Base-by-base conservation (phyloP, 2,888 invertebrate genomes). In the Sclerodermus sp. region DNA sequence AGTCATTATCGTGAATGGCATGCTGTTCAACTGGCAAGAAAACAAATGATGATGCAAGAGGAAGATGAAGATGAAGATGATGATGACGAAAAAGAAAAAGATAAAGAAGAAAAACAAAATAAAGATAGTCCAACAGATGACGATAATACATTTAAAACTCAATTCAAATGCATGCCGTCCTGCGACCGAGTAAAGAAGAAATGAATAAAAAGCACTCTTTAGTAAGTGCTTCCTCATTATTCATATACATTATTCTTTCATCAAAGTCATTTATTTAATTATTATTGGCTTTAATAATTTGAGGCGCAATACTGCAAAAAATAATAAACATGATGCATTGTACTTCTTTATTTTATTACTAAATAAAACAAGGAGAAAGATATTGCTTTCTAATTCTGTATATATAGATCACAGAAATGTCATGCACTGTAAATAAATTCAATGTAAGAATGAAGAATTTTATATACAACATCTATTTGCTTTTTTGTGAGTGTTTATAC, bases 1-100 rank as follows among this genome's bases (percentile, higher is more conserved):
- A 88, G 91, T 67, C 99, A 99, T 73, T 99, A 99, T 80, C 96
- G 97, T 79, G 99, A 99, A 79, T 98, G 92, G 79, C 90, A 95
- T 79, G 96, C 96, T 0, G 88, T 97, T 6, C 91, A 94, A 78
- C 79, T 96, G 71, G 96, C 96, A 17, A 85, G 94, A 65, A 91
- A 96, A 79, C 82, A 96, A 60, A 85, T 96, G 81, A 87, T 92
- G 62, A 91, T 95, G 72, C 96, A 96, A 50, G 90, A 91, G 23
- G 93, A 92, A 1, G 92, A 92, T 0, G 91, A 90, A 1, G 87
- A 87, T 0, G 86, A 87, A 0, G 83, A 82, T 0, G 80, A 79
- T 1, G 79, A 78, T 13, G 76, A 75, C 8, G 71, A 69, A 10
- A 61, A 65, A 39, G 54, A 53, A 6, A 62, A 60, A 13, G 47